Percentiles rank a stretch among this genome's conserved stretches.
phyloP scores from a whole-genome alignment of 2,888 invertebrate species.

The Drosophila mimetica region DNA sequence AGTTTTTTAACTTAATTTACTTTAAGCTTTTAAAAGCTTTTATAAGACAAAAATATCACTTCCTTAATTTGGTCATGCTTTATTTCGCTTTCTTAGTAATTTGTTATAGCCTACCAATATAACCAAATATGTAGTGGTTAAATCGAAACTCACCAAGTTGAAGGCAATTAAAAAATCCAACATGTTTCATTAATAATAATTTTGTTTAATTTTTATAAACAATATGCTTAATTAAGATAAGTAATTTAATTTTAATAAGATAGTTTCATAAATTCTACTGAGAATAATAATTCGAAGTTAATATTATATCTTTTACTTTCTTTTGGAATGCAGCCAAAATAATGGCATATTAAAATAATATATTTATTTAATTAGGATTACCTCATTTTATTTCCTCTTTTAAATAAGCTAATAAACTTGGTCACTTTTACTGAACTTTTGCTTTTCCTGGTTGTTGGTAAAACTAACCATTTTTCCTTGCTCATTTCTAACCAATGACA shows the following conservation, averaged over 20 bases:
- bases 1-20: no score
- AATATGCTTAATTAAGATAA: background rate
- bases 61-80: background rate
- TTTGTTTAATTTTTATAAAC: background rate
- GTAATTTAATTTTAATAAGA: background rate
- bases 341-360: background rate
- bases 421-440: background rate
- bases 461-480: background rate
- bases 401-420: background rate
- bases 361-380: background rate
- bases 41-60: background rate
- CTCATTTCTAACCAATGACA: conserved; percentile 20
- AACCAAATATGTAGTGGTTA: background rate
- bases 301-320: background rate
- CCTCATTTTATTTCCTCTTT: background rate
- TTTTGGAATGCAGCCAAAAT: background rate
- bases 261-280: background rate
- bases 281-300: background rate
- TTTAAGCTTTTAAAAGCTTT: no score
- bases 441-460: background rate
- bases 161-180: background rate
- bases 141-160: background rate
- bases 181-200: no score
- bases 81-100: conserved; percentile 1
- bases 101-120: background rate